phyloP scores from a whole-genome alignment of 2,888 invertebrate genomes.

The Tyria jacobaeae region DNA sequence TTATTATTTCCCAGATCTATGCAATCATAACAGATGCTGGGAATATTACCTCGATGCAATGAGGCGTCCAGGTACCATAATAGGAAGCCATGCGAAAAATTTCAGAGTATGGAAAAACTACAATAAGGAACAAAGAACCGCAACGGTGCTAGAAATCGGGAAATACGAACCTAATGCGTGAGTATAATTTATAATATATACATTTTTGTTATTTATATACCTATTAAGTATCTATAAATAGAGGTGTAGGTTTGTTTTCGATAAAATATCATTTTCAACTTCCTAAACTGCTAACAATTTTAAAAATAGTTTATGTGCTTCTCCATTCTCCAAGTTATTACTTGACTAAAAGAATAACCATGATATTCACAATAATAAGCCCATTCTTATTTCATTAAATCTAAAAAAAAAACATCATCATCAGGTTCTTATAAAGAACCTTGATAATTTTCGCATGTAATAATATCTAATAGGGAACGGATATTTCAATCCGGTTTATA shows the following conservation, averaged over 20 bases:
- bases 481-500: too few species aligned
- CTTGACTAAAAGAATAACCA: background rate
- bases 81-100: slow-evolving; percentile 69
- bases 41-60: slow-evolving; percentile 65
- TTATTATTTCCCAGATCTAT: slow-evolving; percentile 65
- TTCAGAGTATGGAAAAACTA: slow-evolving; percentile 73
- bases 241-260: background rate
- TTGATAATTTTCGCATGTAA: too few species aligned
- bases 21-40: slow-evolving; percentile 76
- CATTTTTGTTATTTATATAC: background rate
- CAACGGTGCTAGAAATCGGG: slow-evolving; percentile 62
- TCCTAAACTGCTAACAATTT: too few species aligned
- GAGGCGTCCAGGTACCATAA: slow-evolving; percentile 62
- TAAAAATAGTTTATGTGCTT: too few species aligned
- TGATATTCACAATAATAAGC: too few species aligned
- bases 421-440: too few species aligned
- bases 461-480: too few species aligned
- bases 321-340: too few species aligned
- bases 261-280: too few species aligned
- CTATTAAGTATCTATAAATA: background rate
- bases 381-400: too few species aligned
- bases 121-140: slow-evolving; percentile 53
- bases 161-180: slow-evolving; percentile 58
- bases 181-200: slow-evolving; percentile 39
- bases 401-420: too few species aligned